phyloP scores from a whole-genome alignment of 2,113 vertebrate genomes.

The Piliocolobus tephrosceles region DNA sequence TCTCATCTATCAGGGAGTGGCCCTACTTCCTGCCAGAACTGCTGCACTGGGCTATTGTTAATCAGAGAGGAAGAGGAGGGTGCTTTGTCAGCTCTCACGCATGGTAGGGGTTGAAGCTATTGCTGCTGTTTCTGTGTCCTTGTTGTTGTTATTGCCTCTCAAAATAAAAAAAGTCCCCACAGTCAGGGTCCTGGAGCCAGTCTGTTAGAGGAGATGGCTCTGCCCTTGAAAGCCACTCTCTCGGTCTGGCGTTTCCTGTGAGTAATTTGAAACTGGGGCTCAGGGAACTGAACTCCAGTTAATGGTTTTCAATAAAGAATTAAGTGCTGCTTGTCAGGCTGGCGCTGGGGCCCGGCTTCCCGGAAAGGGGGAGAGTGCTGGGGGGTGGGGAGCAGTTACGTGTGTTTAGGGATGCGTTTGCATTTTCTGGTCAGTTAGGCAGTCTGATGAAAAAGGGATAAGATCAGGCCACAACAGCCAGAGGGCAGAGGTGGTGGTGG shows the following conservation, averaged over 20 bases:
- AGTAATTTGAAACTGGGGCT: constrained; percentile 79
- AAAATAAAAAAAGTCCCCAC: constrained; percentile 2
- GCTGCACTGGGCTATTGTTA: not conserved
- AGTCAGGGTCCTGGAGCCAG: constrained; percentile 42
- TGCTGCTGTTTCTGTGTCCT: not conserved
- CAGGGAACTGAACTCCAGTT: constrained; percentile 77
- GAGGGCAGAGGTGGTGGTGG: constrained; percentile 31
- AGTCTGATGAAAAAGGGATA: constrained; percentile 71
- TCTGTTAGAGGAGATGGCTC: constrained; percentile 60
- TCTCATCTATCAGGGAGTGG: not conserved
- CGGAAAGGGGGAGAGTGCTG: constrained; percentile 50
- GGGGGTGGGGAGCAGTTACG: not conserved
- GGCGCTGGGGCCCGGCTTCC: constrained; percentile 60
- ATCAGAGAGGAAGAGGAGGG: not conserved
- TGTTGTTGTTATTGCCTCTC: not conserved
- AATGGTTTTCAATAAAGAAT: constrained; percentile 82
- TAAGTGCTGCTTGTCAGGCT: constrained; percentile 75
- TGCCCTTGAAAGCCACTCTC: constrained; percentile 78
- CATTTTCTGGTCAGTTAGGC: constrained; percentile 77
- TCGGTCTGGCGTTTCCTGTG: constrained; percentile 66
- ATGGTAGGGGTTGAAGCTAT: not conserved
- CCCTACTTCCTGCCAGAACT: not conserved
- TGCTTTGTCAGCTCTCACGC: not conserved
- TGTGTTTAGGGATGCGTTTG: constrained; percentile 64
- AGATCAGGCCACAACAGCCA: constrained; percentile 64